Evolutionary conservation across 1,140 invertebrate species (phyloP), one percentile per base, ranked within the genome.

Genomic region (Calycopis cecrops): DNA sequence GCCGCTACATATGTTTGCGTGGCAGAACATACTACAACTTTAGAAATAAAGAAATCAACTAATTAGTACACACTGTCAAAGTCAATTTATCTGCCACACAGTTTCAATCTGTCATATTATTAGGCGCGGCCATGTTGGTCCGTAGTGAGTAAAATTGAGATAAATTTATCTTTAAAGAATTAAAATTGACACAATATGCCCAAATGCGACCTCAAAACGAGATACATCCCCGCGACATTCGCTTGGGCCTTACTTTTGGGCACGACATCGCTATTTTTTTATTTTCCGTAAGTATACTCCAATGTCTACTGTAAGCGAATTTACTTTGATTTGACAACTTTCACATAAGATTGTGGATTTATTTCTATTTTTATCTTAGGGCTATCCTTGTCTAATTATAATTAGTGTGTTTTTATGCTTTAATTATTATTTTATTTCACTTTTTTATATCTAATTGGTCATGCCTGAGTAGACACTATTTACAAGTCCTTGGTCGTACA

Each of bases 161-260:
- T 88, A 85, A 38, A 82, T 88, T 89, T 87, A 75, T 77, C 81
- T 88, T 86, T 86, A 82, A 75, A 80, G 77, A 86, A 85, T 76
- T 79, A 79, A 79, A 84, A 85, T 82, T 84, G 76, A 82, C 74
- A 87, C 91, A 94, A 91, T 91, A 96, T 96, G 95, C 94, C 94
- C 91, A 94, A 94, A 94, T 96, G 95, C 91, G 94, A 96, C 91
- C 92, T 95, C 78, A 96, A 94, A 88, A 96, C 95, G 79, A 94
- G 94, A 90, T 97, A 95, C 90, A 93, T 98, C 89, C 98, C 98
- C 86, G 97, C 97, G 78, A 95, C 95, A 76, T 95, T 98, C 90
- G 97, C 98, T 76, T 99, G 98, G 98, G 93, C 93, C 61, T 90
- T 99, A 73, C 90, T 99, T 65, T 89, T 99, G 72, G 92, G 92